A percentile compares a stretch with the other conserved stretches of the same genome.
Conservation (phyloP, 2,797 vertebrate genomes). For the Labroides dimidiatus region DNA sequence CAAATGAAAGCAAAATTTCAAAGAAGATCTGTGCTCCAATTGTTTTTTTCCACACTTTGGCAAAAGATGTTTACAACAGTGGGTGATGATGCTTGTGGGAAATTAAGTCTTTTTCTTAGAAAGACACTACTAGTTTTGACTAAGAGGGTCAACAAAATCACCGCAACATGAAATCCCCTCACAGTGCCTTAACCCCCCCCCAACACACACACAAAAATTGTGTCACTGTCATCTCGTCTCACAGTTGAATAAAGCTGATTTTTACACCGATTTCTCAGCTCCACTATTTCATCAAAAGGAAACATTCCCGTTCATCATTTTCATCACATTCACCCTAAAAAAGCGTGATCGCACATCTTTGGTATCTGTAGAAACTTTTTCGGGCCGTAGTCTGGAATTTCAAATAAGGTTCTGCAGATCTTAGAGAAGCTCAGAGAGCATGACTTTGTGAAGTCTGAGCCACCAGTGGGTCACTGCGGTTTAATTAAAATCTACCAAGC, state of each 20-base stretch:
- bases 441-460: conserved; percentile 5
- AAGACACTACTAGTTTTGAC: no score
- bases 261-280: neutral
- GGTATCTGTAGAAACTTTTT: neutral
- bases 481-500: conserved; percentile 10
- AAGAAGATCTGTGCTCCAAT: no score
- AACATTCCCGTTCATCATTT: conserved; percentile 9
- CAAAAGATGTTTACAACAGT: no score
- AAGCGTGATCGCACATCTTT: neutral
- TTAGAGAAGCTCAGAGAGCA: neutral
- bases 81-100: no score
- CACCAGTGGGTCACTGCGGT: neutral
- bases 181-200: no score
- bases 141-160: no score
- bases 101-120: no score
- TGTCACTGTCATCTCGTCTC: neutral
- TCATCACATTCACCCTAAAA: neutral
- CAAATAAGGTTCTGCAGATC: neutral
- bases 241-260: neutral
- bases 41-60: no score
- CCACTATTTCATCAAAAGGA: conserved; percentile 4
- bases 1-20: no score
- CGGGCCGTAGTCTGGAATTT: neutral
- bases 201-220: no score
- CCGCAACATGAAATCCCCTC: no score